phyloP scores from a whole-genome alignment of 1,140 invertebrate genomes.

The Zaprionus africanus region DNA sequence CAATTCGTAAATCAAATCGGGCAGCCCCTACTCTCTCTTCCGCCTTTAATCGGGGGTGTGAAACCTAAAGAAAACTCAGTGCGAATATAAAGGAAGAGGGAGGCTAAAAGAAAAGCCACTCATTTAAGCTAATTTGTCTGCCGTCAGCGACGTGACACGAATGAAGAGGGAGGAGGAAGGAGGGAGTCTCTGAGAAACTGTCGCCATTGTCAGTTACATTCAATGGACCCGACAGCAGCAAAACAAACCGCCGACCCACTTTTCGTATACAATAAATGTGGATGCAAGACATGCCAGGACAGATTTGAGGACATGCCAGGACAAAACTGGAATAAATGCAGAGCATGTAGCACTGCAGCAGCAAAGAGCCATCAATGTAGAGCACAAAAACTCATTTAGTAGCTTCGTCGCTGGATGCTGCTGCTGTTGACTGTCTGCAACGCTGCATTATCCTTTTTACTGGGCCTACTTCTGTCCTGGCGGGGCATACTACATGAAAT shows the following conservation, averaged over 20 bases:
- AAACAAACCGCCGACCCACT: conserved; percentile 60
- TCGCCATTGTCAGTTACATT: conserved; percentile 44
- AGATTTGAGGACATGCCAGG: conserved; percentile 4
- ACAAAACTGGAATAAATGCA: conserved; percentile 24
- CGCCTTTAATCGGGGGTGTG: conserved; percentile 15
- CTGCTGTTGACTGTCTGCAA: conserved; percentile 48
- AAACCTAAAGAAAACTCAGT: not conserved
- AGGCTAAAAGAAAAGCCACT: conserved; percentile 28
- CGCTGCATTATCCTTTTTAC: conserved; percentile 54
- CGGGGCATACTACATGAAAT: conserved; percentile 43
- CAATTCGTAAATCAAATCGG: conserved; percentile 26
- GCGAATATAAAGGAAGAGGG: not conserved
- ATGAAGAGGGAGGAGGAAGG: conserved; percentile 11
- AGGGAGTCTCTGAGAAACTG: conserved; percentile 11
- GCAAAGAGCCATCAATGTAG: conserved; percentile 29
- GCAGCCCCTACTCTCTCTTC: conserved; percentile 2
- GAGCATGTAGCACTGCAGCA: conserved; percentile 23
- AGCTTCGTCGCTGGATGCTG: conserved; percentile 15
- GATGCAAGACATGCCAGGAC: conserved; percentile 25
- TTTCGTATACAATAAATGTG: conserved; percentile 41
- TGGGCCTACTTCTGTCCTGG: conserved; percentile 33
- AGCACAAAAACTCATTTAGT: conserved; percentile 59
- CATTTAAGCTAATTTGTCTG: conserved; percentile 63
- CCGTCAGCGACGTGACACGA: conserved; percentile 21
- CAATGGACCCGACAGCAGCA: conserved; percentile 49